Evolutionary conservation across 2,113 vertebrate species (phyloP).

Genomic region (Amphiprion percula): DNA sequence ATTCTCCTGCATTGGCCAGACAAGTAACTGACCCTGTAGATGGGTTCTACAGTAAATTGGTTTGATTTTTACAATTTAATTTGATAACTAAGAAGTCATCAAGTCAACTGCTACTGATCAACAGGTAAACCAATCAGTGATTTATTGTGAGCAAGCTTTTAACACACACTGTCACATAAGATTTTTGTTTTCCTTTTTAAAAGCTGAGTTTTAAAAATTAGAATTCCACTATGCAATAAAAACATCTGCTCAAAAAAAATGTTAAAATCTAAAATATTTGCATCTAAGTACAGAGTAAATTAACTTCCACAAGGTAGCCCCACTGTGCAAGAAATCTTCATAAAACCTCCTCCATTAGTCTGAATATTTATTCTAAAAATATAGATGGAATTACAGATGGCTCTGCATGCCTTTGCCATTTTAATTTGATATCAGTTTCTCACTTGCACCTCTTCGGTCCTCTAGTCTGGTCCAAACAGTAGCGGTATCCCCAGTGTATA

Average conservation of each 20-base stretch:
- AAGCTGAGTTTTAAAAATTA: not conserved
- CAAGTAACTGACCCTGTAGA: not conserved
- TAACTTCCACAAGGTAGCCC: too few species aligned
- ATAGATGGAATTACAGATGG: not conserved
- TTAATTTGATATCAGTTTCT: conserved; percentile 16
- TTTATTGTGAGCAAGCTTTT: not conserved
- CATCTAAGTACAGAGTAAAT: too few species aligned
- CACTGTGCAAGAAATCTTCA: too few species aligned
- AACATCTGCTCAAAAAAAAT: not conserved
- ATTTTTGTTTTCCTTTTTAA: not conserved
- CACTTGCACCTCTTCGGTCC: not conserved
- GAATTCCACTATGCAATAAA: not conserved
- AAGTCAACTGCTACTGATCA: not conserved
- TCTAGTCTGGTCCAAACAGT: not conserved
- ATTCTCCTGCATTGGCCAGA: not conserved
- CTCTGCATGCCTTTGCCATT: not conserved
- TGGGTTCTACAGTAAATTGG: too few species aligned
- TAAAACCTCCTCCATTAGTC: not conserved
- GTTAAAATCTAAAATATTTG: too few species aligned
- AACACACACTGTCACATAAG: too few species aligned
- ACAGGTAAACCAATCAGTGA: not conserved
- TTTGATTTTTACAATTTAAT: not conserved
- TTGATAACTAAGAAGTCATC: not conserved
- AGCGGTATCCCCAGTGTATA: conserved; percentile 32
- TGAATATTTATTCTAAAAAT: not conserved